Base-by-base conservation (phyloP, 2,797 vertebrate genomes). In the Pipistrellus pipistrellus region DNA sequence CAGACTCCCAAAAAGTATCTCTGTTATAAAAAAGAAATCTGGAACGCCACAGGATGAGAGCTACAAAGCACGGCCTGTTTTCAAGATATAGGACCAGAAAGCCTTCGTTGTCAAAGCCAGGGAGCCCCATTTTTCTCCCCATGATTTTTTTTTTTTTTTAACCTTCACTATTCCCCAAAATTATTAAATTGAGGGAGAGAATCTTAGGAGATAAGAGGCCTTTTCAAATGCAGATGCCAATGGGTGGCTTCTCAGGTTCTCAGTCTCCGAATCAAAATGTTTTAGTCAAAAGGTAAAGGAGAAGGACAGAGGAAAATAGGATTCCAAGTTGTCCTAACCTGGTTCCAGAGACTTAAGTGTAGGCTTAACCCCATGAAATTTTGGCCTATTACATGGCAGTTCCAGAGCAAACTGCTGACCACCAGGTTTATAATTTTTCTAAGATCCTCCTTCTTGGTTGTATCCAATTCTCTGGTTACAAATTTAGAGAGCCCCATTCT, bases 401-500 rank as follows among this genome's bases (percentile, higher is more conserved):
- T 23, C n/a, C 6, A 66, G 32, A 41, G 48, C 30, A 32, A 81
- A 38, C 71, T 20, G 1, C 62, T 30, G 21, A 48, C 35, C 62
- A 48, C 25, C 57, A 75, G 18, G 11, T 77, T 64, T 75, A 23
- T 32, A 18, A 21, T 11, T 66, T 75, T 66, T 82, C n/a, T 75
- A 73, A 66, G 57, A 64, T 25, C 17, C 21, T 68, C 64, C 68
- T 69, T 73, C 4, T 41, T 59, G 4, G 38, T 25, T 55, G 32
- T 95, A 8, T 51, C 27, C 85, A 88, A 38, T 57, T 73, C 72
- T 97, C 11, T 55, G 69, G 80, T 89, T 91, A 68, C 90, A 83
- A 57, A 27, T 90, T 59, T 53, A 96, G 51, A 71, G 55, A 95
- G 81, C 68, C 57, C 51, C 76, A 18, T 5, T 78, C 68, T 62